Base-by-base conservation (phyloP, 2,797 vertebrate genomes). In the Zenarchopterus dispar region DNA sequence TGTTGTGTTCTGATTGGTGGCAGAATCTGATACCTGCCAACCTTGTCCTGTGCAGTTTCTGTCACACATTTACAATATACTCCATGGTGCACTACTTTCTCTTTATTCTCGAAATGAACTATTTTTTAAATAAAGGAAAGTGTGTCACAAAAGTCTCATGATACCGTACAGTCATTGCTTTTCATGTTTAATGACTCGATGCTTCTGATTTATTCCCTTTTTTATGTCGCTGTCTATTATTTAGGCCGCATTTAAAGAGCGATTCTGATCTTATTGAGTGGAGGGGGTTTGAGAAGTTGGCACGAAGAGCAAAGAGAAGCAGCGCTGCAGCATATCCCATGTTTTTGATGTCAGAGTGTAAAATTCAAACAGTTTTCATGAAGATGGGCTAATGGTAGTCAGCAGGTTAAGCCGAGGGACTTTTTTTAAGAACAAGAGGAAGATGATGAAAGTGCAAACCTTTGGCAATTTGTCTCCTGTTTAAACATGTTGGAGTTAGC, bases 61-160 rank as follows among this genome's bases (percentile, higher is more conserved):
- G 87, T 91, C 88, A 90, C 89, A 88, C 90, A 89, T 88, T 78
- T 88, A 23, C 26, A 4, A 15, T 56, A 82, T 87, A 88, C 63
- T 82, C 91, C 84, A 80, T 90, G 90, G 86, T 90, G 88, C 85
- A 91, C 88, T 85, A 87, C 88, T 85, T 84, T 86, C 70, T 88
- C 86, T 83, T 77, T 85, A 78, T 71, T 84, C 70, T 88, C 78
- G 24, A 89, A 92, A 92, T 90, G 85, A 80, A 85, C 78, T 92
- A 92, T 93, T 94, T 93, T 93, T 91, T 91, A 93, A 94, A 93
- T 93, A 92, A 93, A 93, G 86, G 53, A 89, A 91, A 91, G 80
- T 86, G 90, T 92, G 90, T 93, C 86, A 69, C 84, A 87, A 91
- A 88, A 90, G 76, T 66, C 78, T 78, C 62, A 24, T 31, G 31